Base-by-base conservation (phyloP, 2,888 invertebrate genomes). In the Eupeodes latifasciatus region DNA sequence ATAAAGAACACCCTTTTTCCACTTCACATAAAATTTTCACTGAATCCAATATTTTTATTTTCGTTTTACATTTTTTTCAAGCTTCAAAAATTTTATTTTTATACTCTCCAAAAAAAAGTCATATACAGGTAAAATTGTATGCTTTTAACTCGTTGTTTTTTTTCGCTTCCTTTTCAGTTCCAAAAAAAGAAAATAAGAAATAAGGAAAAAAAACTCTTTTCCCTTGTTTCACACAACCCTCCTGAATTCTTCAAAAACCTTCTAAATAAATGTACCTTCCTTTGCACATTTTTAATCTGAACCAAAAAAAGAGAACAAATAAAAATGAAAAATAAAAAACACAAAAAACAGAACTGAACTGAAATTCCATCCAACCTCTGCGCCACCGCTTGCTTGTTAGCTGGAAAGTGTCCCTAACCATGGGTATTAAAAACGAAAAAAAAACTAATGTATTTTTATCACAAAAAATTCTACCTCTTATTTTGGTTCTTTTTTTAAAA, bases 261-360 rank as follows among this genome's bases (percentile, higher is more conserved):
- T 62, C 74, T 62, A 79, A 84, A 74, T 79, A 84, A 75, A 80
- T 69, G 69, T 69, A 40, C 64, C 53, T 72, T 79, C 79, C 82
- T 72, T 77, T 55, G 79, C 79, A 79, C 79, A 84, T 75, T 84
- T 84, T 84, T 84, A 84, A 84, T 84, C 83, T 84, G 72, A 57
- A 72, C 59, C 51, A 62, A 40, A 62, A 59, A 78, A 84, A 78
- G 64, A 10, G 59, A 79, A 69, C 62, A 78, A 78, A 83, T 59
- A 40, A 78, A 64, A 82, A 77, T 77, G 67, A 74, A 78, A 79
- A 75, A 62, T 7, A 40, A 40, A 4, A 40, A 40, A 40, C 3
- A 40, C 4, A 40, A 40, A 40, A 40, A 40, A 40, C 40, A 9
- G 4, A 40, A 61, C 83, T 67, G 66, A 14, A 44, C 74, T 19